These are phyloP conservation scores for Champsocephalus gunnari DNA, from an alignment of 2,797 vertebrate species.

Conservation along the genomic window DNA sequence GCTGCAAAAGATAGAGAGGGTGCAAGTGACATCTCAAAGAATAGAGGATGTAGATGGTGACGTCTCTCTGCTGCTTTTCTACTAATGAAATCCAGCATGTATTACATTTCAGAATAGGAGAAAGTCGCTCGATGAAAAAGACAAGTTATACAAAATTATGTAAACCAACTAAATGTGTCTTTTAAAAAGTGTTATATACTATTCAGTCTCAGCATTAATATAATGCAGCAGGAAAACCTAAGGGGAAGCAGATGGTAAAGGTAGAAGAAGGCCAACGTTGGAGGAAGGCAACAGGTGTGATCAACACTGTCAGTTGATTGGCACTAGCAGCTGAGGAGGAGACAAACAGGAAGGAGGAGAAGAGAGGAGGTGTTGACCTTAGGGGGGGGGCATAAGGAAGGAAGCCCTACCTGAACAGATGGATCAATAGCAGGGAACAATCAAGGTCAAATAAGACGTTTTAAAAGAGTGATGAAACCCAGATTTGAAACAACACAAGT, in stretches of 20 bases:
- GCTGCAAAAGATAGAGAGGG: not conserved
- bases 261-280: not conserved
- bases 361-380: not conserved
- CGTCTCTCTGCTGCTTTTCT: not conserved
- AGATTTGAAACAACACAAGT: not conserved
- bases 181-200: not conserved
- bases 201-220: not conserved
- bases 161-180: conserved; percentile 3
- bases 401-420: conserved; percentile 27
- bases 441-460: not conserved
- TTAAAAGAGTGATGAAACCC: not conserved
- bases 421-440: not conserved
- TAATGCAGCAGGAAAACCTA: not conserved
- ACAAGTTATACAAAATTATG: not conserved
- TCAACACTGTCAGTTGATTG: conserved; percentile 51
- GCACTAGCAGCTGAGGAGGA: conserved; percentile 56
- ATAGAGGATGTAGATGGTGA: not conserved
- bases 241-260: conserved; percentile 46
- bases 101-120: not conserved
- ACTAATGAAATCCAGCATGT: not conserved
- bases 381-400: not conserved
- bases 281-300: conserved; percentile 61
- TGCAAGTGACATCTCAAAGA: not conserved
- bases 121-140: not conserved
- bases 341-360: conserved; percentile 28